Conservation (phyloP, 2,113 vertebrate genomes). For the Capreolus pygargus region DNA sequence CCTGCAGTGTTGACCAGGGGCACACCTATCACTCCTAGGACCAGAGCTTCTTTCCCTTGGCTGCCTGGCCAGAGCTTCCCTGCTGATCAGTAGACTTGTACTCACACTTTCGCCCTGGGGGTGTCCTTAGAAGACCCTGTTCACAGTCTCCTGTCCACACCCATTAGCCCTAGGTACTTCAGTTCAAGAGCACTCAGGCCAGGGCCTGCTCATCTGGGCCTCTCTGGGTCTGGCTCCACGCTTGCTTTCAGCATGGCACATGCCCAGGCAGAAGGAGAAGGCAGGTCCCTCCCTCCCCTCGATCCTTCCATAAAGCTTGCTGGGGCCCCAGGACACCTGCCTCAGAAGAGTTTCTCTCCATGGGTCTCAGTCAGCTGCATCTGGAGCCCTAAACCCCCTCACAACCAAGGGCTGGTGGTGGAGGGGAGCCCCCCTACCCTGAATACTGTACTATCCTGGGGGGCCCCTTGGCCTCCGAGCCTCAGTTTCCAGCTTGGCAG, state of each 20-base stretch:
- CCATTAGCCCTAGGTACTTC: not conserved
- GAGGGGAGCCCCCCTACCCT: not conserved
- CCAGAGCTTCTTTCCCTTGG: not conserved
- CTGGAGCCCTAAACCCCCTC: not conserved
- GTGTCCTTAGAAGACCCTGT: not conserved
- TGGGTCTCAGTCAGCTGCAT: not conserved
- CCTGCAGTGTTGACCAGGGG: not conserved
- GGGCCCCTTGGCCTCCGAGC: not conserved
- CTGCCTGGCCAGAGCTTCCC: not conserved
- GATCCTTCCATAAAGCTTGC: not conserved
- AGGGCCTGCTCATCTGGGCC: not conserved
- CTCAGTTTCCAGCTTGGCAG: not conserved
- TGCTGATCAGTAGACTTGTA: not conserved
- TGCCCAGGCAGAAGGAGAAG: not conserved
- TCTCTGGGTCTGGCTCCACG: not conserved
- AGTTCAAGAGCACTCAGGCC: not conserved
- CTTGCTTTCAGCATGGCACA: not conserved
- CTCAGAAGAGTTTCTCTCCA: not conserved
- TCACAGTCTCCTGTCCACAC: no score
- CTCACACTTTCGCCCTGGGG: not conserved
- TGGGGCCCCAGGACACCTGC: not conserved
- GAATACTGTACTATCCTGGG: rapidly evolving
- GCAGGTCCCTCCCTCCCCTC: not conserved
- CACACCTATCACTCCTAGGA: not conserved
- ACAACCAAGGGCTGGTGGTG: not conserved